Base-by-base conservation (phyloP, 2,888 invertebrate species). In the Yponomeuta cagnagella region DNA sequence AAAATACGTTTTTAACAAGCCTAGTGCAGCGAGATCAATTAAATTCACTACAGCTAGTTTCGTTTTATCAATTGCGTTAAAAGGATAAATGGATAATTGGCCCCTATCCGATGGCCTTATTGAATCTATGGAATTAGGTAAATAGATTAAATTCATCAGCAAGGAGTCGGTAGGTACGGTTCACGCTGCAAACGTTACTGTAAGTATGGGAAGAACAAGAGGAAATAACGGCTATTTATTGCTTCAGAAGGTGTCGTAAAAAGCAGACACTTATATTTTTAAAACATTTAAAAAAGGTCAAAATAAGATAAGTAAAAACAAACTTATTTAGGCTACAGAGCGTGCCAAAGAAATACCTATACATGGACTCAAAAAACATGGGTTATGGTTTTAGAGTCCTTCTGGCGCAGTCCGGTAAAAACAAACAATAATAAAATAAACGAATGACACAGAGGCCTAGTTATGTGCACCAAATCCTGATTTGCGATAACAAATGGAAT, bases 11-110 rank as follows among this genome's bases (percentile, higher is more conserved):
- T 86, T 89, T 85, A 88, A 88, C 83, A 80, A 79, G 79, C 80
- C 79, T 9, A 84, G 79, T 82, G 83, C 86, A 86, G 64, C 85
- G 87, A 75, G 81, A 88, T 87, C 87, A 91, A 91, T 91, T 91
- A 91, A 90, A 89, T 86, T 85, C 84, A 86, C 84, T 87, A 86
- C 81, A 85, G 85, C 87, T 87, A 80, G 89, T 85, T 89, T 82
- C 91, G 87, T 92, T 92, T 91, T 90, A 91, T 90, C 91, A 91
- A 92, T 92, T 92, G 84, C 79, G 89, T 90, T 91, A 92, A 92
- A 88, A 85, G 91, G 91, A 91, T 92, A 91, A 92, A 90, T 89
- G 91, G 90, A 88, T 90, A 90, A 92, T 92, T 90, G 92, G 90
- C 91, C 91, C 90, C 89, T 87, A 91, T 91, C 79, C 80, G 79